These are phyloP conservation scores for Taxidea taxus DNA, from an alignment of 2,113 vertebrate species.

Conservation along the genomic window DNA sequence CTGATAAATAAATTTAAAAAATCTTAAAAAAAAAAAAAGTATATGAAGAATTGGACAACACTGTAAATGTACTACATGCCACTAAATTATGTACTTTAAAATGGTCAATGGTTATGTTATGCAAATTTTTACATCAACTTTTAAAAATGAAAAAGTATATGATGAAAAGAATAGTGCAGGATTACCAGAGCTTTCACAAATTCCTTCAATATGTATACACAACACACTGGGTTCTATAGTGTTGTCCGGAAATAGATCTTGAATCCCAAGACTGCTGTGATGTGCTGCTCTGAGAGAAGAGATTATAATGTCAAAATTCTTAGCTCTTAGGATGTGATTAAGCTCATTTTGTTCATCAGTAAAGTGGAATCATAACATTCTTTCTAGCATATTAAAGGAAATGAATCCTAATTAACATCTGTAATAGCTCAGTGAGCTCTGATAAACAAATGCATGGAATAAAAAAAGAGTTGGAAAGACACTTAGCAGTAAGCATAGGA, in stretches of 20 bases:
- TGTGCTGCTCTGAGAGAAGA: neutral
- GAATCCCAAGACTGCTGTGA: neutral
- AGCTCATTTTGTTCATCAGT: slow-evolving; percentile 31
- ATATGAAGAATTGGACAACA: neutral
- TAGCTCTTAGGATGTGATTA: slow-evolving; percentile 16
- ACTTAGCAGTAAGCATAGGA: neutral
- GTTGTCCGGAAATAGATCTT: neutral
- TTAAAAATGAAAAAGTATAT: neutral
- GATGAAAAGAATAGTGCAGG: neutral
- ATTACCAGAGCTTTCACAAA: neutral
- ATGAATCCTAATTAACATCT: slow-evolving; percentile 47
- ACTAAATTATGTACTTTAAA: neutral
- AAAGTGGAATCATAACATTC: slow-evolving; percentile 30
- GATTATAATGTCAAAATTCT: slow-evolving; percentile 12
- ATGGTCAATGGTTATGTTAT: neutral
- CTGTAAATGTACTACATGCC: neutral
- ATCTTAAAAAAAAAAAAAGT: slow-evolving; percentile 38
- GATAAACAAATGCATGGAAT: neutral
- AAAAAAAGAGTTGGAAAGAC: neutral
- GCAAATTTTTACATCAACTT: neutral
- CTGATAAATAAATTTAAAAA: no score
- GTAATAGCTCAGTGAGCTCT: neutral
- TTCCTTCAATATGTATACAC: neutral
- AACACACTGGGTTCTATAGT: neutral
- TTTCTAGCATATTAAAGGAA: slow-evolving; percentile 41